A percentile compares a stretch with the other conserved stretches of the same genome.
phyloP scores from a whole-genome alignment of 2,113 vertebrate species.

The Recurvirostra avosetta region DNA sequence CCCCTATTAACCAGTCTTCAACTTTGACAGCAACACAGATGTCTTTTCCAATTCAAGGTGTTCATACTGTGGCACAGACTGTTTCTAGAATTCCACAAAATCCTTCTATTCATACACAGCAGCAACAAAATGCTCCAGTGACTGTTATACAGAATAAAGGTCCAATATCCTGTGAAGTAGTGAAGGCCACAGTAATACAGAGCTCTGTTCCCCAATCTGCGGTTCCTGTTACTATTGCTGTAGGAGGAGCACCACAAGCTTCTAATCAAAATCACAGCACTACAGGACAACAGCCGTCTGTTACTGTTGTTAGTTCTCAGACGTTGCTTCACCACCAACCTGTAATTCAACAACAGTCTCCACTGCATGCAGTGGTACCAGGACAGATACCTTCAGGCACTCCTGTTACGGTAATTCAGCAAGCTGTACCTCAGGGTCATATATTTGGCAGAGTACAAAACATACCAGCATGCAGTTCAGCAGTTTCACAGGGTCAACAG shows the following conservation, averaged over 20 bases:
- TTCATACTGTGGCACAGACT: constrained; percentile 79
- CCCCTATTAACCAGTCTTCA: constrained; percentile 78
- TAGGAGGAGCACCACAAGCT: constrained; percentile 73
- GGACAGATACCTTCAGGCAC: constrained; percentile 86
- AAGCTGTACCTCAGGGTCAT: constrained; percentile 90
- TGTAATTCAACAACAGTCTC: constrained; percentile 79
- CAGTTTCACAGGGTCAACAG: constrained; percentile 82
- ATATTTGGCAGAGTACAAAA: constrained; percentile 92
- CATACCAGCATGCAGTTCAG: constrained; percentile 84
- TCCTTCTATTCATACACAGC: constrained; percentile 77
- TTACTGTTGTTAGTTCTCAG: constrained; percentile 78
- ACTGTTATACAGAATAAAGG: constrained; percentile 82
- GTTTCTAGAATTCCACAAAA: constrained; percentile 79
- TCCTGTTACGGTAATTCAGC: constrained; percentile 92
- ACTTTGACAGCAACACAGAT: constrained; percentile 81
- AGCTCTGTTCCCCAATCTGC: constrained; percentile 78
- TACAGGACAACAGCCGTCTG: constrained; percentile 73
- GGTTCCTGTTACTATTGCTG: constrained; percentile 77
- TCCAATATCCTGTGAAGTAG: constrained; percentile 81
- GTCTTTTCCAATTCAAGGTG: constrained; percentile 86
- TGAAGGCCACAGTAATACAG: constrained; percentile 84
- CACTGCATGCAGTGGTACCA: constrained; percentile 80
- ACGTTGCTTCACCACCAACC: constrained; percentile 84
- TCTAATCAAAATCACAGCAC: constrained; percentile 83
- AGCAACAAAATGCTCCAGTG: constrained; percentile 80